Base-by-base conservation (phyloP, 2,888 invertebrate species). In the Tridacna gigas region DNA sequence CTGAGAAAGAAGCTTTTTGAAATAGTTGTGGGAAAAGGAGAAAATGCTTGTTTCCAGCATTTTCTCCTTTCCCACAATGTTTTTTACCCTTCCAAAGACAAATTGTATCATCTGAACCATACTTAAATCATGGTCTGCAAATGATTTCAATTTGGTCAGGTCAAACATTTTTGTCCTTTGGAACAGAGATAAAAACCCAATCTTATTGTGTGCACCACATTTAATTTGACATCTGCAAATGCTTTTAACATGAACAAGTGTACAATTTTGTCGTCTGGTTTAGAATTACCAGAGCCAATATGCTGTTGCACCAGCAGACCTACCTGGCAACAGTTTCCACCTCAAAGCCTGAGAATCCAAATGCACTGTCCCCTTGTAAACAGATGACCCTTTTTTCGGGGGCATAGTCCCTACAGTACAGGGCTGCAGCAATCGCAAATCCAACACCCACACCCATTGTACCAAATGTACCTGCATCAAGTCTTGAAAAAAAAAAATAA, bases 291-390 rank as follows among this genome's bases (percentile, higher is more conserved):
- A 37, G 7, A 37, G 37, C 37, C 7, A 37, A 7, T 7, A 37
- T 37, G 37, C 37, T 37, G 2, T 37, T 2, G 37, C 56, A 56
- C 11, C 51, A 11, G 9, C 18, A 63, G 20, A 25, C 82, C 37
- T 90, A 96, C 96, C 96, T 96, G 93, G 97, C 97, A 96, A 99
- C 97, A 0, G 99, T 99, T 95, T 99, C 99, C 45, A 99, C 96
- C 96, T 99, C 99, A 98, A 99, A 98, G 92, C 98, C 99, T 45
- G 98, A 98, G 95, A 99, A 99, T 2, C 99, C 99, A 95, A 99
- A 99, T 0, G 99, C 99, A 65, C 98, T 98, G 94, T 99, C 99
- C 0, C 99, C 99, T 95, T 99, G 98, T 0, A 99, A 97, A 94
- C 99, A 99, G 79, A 99, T 95, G 0, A 99, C 98, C 86, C 97